These are phyloP conservation scores for Pogonomyrmex barbatus DNA, from an alignment of 1,140 invertebrate genomes.

Conservation along the genomic window DNA sequence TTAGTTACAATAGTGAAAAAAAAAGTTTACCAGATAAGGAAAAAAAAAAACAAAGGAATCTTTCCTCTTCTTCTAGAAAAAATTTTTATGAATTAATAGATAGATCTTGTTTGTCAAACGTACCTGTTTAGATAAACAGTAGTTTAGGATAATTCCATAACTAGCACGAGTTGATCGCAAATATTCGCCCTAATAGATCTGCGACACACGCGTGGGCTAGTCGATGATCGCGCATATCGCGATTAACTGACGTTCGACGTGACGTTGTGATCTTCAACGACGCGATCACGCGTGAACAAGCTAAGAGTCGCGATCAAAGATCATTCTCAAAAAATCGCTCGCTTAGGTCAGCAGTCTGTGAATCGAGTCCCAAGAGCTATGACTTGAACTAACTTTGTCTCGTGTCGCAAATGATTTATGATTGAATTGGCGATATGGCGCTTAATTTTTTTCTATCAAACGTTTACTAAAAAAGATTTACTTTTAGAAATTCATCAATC, in stretches of 20 bases:
- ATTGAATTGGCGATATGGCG: conserved; percentile 12
- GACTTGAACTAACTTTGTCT: not conserved
- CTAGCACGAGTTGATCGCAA: conserved; percentile 19
- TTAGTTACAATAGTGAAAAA: no score
- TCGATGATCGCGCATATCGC: conserved; percentile 45
- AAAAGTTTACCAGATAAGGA: not conserved
- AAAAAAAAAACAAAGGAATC: not conserved
- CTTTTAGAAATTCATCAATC: not conserved
- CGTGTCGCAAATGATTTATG: not conserved
- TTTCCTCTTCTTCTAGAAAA: not conserved
- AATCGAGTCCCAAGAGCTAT: not conserved
- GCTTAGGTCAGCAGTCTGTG: conserved; percentile 38
- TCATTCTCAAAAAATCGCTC: conserved; percentile 32
- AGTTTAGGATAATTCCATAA: conserved; percentile 34
- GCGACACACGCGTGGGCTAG: conserved; percentile 37
- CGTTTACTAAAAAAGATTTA: not conserved
- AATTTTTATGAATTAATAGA: not conserved
- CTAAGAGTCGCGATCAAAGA: conserved; percentile 28
- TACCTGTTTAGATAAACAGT: conserved; percentile 22
- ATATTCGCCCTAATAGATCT: conserved; percentile 45
- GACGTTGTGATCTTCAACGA: conserved; percentile 23
- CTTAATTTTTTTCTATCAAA: not conserved
- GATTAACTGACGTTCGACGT: conserved; percentile 36
- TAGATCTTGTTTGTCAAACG: not conserved
- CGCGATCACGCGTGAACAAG: conserved; percentile 45